Evolutionary conservation across 2,888 invertebrate genomes (phyloP).

Genomic region (Ypsolopha sequella): DNA sequence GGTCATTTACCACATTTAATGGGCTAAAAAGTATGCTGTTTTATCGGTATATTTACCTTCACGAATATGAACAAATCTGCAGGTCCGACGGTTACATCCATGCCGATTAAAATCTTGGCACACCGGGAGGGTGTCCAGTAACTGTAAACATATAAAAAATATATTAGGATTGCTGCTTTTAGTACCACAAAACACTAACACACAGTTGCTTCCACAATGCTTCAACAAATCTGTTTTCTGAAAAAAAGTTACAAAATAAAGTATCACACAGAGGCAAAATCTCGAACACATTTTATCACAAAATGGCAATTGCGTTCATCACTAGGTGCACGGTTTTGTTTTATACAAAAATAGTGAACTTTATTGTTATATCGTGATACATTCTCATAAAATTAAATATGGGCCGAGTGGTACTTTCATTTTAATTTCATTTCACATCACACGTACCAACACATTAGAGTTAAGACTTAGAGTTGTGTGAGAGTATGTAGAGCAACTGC

Average conservation of each 20-base stretch:
- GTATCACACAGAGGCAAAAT: neutral
- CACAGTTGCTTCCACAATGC: conserved; percentile 27
- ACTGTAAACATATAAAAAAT: conserved; percentile 78
- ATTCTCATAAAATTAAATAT: neutral
- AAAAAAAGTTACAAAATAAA: neutral
- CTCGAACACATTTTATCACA: neutral
- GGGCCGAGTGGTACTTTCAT: neutral
- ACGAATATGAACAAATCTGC: conserved; percentile 98
- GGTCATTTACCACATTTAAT: neutral
- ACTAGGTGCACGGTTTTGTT: too few relatives aligned
- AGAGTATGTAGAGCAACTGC: conserved; percentile 32
- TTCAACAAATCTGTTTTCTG: neutral
- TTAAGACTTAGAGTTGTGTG: too few relatives aligned
- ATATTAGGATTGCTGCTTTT: conserved; percentile 14
- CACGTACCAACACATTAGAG: too few relatives aligned
- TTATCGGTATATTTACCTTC: conserved; percentile 78
- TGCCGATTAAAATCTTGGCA: conserved; percentile 99
- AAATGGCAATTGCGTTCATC: too few relatives aligned
- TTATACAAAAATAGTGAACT: too few relatives aligned
- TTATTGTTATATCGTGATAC: too few relatives aligned
- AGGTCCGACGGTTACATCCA: conserved; percentile 95
- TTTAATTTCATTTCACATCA: too few relatives aligned
- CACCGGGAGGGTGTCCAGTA: conserved; percentile 99
- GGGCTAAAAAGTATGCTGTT: neutral
- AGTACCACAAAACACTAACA: conserved; percentile 11